Evolutionary conservation across 1,140 invertebrate genomes (phyloP).

Genomic region (Drosophila athabasca): DNA sequence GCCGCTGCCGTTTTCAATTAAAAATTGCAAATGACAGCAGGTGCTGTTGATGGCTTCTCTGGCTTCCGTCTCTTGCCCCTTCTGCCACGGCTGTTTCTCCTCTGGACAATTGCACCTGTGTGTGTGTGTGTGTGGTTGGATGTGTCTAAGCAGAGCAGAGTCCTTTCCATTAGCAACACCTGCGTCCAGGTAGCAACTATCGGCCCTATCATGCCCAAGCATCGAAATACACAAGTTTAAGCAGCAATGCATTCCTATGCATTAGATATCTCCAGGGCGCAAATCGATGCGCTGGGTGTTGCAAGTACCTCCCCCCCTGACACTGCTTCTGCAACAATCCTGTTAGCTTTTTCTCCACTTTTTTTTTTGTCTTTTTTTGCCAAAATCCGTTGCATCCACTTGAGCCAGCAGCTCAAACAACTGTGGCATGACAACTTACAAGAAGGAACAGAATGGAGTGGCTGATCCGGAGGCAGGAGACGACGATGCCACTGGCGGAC

Average conservation of each 20-base stretch:
- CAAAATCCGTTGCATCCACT: constrained; percentile 78
- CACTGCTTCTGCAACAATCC: constrained; percentile 47
- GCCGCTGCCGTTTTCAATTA: constrained; percentile 76
- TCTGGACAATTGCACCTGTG: constrained; percentile 46
- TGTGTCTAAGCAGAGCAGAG: constrained; percentile 25
- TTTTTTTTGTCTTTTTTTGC: constrained; percentile 13
- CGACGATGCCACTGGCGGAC: constrained; percentile 60
- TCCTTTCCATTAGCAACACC: constrained; percentile 1
- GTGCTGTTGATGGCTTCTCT: constrained; percentile 55
- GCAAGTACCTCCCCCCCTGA: constrained; percentile 36
- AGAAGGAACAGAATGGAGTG: constrained; percentile 28
- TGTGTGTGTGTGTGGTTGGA: constrained; percentile 27
- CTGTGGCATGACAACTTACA: constrained; percentile 77
- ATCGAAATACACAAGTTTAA: background rate
- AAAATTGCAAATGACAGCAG: constrained; percentile 77
- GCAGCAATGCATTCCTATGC: too few relatives aligned
- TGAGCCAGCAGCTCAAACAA: constrained; percentile 76
- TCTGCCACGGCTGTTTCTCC: too few relatives aligned
- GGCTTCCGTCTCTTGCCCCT: too few relatives aligned
- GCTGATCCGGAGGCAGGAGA: background rate
- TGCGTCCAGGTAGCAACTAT: constrained; percentile 19
- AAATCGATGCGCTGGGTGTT: constrained; percentile 31
- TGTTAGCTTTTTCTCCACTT: constrained; percentile 14
- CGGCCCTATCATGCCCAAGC: constrained; percentile 5
- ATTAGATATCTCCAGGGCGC: background rate